phyloP scores from a whole-genome alignment of 2,888 invertebrate genomes.

The Rugalucina vietnamica region DNA sequence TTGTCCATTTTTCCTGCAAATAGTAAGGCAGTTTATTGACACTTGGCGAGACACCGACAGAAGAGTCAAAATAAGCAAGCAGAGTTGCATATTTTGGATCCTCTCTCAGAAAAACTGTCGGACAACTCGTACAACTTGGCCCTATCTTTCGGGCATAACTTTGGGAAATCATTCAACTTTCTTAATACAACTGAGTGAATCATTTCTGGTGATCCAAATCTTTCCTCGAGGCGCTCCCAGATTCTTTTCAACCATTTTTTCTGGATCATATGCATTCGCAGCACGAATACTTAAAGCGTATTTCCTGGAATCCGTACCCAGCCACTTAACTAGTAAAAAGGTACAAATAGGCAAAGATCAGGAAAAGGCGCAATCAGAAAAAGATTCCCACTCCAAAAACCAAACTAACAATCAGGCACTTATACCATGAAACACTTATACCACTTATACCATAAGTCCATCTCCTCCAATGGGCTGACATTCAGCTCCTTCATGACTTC shows the following conservation, averaged over 20 bases:
- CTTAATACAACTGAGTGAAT: conserved; percentile 4
- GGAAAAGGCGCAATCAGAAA: no score
- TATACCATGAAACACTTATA: no score
- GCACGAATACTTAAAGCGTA: conserved; percentile 19
- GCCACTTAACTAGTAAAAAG: no score
- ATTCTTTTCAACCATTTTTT: conserved; percentile 5
- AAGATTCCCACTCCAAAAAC: no score
- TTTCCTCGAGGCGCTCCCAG: conserved; percentile 32
- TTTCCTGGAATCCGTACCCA: conserved; percentile 19
- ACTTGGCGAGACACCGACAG: conserved; percentile 17
- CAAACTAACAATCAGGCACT: no score
- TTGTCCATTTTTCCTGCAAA: conserved; percentile 30
- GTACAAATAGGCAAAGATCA: no score
- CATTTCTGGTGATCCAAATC: conserved; percentile 22
- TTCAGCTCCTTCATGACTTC: conserved; percentile 8
- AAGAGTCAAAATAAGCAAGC: conserved; percentile 28
- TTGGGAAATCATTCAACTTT: conserved; percentile 22
- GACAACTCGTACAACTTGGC: conserved; percentile 20
- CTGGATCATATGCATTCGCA: conserved; percentile 6
- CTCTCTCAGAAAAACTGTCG: conserved; percentile 15
- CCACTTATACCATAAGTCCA: conserved; percentile 30
- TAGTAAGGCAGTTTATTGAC: conserved; percentile 13
- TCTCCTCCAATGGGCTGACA: conserved; percentile 9
- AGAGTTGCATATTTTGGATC: conserved; percentile 9
- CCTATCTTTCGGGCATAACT: conserved; percentile 17